Base-by-base conservation (phyloP, 2,888 invertebrate genomes). In the Noctua janthe region DNA sequence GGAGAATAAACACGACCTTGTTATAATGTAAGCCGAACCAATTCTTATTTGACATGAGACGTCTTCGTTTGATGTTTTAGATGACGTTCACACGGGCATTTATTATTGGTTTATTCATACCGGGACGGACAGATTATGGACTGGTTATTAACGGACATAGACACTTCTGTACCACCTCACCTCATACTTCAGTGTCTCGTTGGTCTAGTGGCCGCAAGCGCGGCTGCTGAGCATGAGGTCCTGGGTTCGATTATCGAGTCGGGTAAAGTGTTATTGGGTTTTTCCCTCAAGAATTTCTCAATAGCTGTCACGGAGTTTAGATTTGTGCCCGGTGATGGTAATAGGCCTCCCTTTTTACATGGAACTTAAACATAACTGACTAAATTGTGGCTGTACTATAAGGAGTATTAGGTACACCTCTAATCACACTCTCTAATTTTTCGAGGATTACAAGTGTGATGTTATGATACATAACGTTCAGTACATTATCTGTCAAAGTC, bases 1-100 rank as follows among this genome's bases (percentile, higher is more conserved):
- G 13, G 2, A 11, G 29, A 81, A 59, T 74, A 81, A 66, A 51
- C 7, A 23, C 43, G 67, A 59, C 67, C 66, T 80, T 82, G 49
- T 80, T 82, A 67, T 67, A 80, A 82, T 13, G 82, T 74, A 74
- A 80, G 20, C 74, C 20, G 74, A 80, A 35, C 74, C 74, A 23
- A 51, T 39, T 81, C 67, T 67, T 51, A 59, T 81, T 81, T 59
- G 29, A 56, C 56, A 73, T 49, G 39, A 49, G 74, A 43, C 3
- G 39, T 35, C 29, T 59, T 39, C 10, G 49, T 43, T 23, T 81
- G 49, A 67, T 59, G 66, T 59, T 66, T 81, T 72, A 35, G 13
- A 29, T 62, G 15, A 29, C 15, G 29, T 62, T 15, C 15, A 29
- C 29, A 6, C 62, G 0, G 15, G 2, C 29, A 49, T n/a, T 62